These are phyloP conservation scores for Struthidea cinerea DNA, from an alignment of 2,113 vertebrate genomes.

Conservation along the genomic window DNA sequence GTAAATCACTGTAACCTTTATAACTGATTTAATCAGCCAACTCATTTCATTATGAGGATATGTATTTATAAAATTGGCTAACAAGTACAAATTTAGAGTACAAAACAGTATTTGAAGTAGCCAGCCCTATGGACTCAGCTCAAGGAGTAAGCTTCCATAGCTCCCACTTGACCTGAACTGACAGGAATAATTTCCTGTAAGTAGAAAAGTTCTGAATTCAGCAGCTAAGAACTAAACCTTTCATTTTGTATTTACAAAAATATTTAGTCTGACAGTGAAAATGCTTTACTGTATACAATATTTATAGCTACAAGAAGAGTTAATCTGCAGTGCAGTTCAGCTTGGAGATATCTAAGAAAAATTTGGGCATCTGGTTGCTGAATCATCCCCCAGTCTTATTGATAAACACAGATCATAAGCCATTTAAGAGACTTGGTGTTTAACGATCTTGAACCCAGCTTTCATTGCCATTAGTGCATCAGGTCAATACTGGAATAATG, in stretches of 20 bases:
- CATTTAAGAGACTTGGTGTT: background rate
- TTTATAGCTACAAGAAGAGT: background rate
- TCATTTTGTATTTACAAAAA: background rate
- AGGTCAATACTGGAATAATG: background rate
- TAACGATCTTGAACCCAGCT: fast-evolving
- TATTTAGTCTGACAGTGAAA: background rate
- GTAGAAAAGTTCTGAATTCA: background rate
- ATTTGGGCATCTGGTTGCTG: background rate
- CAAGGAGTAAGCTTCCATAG: background rate
- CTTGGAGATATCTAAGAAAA: background rate
- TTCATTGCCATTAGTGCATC: background rate
- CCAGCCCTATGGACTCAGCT: background rate
- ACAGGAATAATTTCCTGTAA: background rate
- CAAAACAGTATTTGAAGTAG: background rate
- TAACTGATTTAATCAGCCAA: background rate
- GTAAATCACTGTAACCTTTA: background rate
- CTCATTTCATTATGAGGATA: background rate
- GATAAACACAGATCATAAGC: background rate
- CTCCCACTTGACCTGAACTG: background rate
- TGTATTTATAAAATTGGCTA: background rate
- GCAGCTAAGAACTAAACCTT: background rate
- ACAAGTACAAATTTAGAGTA: background rate
- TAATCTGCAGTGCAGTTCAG: background rate
- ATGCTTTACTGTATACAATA: background rate
- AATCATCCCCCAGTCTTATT: background rate